Percentiles rank a stretch among this genome's conserved stretches.
Conservation (phyloP, 2,113 vertebrate species). For the Tragelaphus scriptus region DNA sequence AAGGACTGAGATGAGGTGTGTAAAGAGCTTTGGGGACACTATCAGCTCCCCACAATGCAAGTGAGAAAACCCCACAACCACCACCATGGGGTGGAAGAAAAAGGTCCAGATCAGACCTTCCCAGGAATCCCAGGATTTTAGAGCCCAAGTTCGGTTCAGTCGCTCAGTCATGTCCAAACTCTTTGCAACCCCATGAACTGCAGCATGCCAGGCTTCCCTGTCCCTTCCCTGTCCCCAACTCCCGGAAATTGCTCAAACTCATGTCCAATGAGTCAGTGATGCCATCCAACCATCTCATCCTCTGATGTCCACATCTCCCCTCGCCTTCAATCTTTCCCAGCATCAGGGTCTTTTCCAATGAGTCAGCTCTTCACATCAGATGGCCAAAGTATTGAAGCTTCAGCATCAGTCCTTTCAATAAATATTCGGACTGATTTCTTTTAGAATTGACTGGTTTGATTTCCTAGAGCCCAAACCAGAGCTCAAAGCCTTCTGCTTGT, state of each 20-base stretch:
- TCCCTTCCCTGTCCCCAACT: neutral
- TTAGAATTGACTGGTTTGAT: neutral
- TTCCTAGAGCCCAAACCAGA: neutral
- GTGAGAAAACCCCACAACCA: neutral
- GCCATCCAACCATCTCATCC: neutral
- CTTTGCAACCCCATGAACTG: neutral
- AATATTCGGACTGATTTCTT: neutral
- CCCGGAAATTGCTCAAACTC: neutral
- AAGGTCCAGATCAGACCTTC: neutral
- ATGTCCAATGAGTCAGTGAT: neutral
- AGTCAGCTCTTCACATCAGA: neutral
- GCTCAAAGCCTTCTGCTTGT: neutral
- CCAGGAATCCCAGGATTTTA: neutral
- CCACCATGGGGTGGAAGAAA: neutral
- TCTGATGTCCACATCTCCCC: neutral
- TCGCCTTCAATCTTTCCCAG: neutral
- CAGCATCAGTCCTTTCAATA: neutral
- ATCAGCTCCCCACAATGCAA: neutral
- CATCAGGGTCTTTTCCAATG: neutral
- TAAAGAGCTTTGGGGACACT: neutral
- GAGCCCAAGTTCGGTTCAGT: neutral
- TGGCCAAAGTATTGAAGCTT: neutral
- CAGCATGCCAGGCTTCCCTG: neutral
- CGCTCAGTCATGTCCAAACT: neutral
- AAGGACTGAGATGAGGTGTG: rapidly evolving